These are phyloP conservation scores for Bombus balteatus DNA, from an alignment of 1,140 invertebrate species.

Conservation along the genomic window DNA sequence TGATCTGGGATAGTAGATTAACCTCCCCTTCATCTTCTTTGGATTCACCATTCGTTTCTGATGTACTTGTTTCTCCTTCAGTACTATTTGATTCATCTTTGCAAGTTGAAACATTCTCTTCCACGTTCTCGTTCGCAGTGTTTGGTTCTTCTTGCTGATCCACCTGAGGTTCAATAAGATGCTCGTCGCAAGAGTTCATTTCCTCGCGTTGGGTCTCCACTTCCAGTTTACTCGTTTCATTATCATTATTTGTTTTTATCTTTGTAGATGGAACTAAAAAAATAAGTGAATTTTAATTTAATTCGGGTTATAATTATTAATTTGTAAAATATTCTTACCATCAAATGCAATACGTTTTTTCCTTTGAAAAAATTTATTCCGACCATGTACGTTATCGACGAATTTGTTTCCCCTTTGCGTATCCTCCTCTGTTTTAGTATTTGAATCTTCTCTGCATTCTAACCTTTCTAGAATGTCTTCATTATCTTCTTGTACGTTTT, in stretches of 20 bases:
- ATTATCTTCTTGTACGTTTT: background rate
- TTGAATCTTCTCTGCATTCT: slow-evolving; percentile 14
- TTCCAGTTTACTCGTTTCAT: slow-evolving; percentile 2
- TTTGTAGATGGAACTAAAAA: slow-evolving; percentile 50
- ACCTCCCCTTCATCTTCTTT: slow-evolving; percentile 69
- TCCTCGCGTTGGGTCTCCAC: slow-evolving; percentile 23
- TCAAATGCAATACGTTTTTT: slow-evolving; percentile 81
- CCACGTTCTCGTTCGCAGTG: background rate
- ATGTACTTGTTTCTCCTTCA: slow-evolving; percentile 64
- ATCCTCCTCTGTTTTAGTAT: slow-evolving; percentile 61
- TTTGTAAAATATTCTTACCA: slow-evolving; percentile 60
- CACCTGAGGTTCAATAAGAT: background rate
- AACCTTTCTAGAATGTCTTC: slow-evolving; percentile 69
- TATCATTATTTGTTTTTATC: slow-evolving; percentile 29
- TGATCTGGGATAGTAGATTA: slow-evolving; percentile 79
- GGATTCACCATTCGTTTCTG: background rate
- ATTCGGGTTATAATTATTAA: background rate
- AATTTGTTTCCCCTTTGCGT: slow-evolving; percentile 74
- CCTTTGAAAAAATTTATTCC: slow-evolving; percentile 77
- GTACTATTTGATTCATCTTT: slow-evolving; percentile 23
- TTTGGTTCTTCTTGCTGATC: slow-evolving; percentile 26
- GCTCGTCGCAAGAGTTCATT: slow-evolving; percentile 7
- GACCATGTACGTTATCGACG: slow-evolving; percentile 77
- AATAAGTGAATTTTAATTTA: background rate
- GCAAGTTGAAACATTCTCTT: background rate